Evolutionary conservation across 2,888 invertebrate species (phyloP), one percentile per base, ranked within the genome.

Genomic region (Trissolcus brochymenae): DNA sequence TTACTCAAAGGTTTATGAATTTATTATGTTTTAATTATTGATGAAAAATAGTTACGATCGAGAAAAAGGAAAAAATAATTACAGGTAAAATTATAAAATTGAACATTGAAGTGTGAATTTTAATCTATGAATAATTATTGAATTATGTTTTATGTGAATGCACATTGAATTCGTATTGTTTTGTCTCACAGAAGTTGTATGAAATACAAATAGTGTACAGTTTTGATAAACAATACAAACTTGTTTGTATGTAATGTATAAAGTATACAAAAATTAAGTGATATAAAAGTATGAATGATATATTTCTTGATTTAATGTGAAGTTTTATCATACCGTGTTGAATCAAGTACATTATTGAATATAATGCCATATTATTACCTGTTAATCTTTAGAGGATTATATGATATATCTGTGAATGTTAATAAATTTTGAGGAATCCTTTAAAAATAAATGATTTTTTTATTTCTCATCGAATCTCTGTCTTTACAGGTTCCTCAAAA

Each of bases 351-450:
- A 16, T 72, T 72, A 72, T 72, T 72, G 64, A 72, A 72, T 72
- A 62, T 70, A 51, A 51, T 72, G 71, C 71, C 71, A 64, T 72
- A 72, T 56, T 70, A 70, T 55, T 64, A 72, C 64, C 72, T 65
- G 65, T 65, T 65, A 72, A 64, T 65, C 64, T 72, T 65, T 60
- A 65, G 65, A 65, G 65, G 65, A 60, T 60, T 72, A 59, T 72
- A 59, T 65, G 17, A 72, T 17, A 21, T 6, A 51, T 16, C 19
- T 61, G 55, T 29, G 46, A 68, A 49, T 25, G 6, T 49, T 21
- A 67, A 55, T 70, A 56, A 35, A 70, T 68, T 43, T 35, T 35
- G 35, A 11, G 35, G 35, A 35, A 35, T 2, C 35, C 35, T 35
- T 35, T 11, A 35, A 1, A 35, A 35, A 35, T 11, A 35, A 35